Evolutionary conservation across 2,113 vertebrate genomes (phyloP).

Genomic region (Hyperopisus bebe): DNA sequence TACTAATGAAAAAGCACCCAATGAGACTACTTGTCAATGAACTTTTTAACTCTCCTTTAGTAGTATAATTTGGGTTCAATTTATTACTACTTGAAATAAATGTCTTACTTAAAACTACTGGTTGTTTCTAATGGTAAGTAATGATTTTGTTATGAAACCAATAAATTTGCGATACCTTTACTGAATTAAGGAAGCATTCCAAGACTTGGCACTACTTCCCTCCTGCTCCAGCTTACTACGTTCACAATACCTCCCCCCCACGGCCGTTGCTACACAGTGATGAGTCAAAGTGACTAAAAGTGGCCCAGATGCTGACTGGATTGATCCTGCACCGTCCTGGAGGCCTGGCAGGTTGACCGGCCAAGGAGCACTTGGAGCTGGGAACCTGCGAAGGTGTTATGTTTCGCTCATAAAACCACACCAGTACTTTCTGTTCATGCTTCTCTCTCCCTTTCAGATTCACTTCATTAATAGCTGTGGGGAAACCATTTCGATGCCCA

Average conservation of each 20-base stretch:
- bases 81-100: not conserved
- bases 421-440: not conserved
- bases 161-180: not conserved
- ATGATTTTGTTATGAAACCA: not conserved
- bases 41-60: not conserved
- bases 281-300: not conserved
- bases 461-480: not conserved
- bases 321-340: not conserved
- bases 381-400: not conserved
- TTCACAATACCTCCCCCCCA: not conserved
- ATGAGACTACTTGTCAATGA: not conserved
- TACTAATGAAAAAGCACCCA: not conserved
- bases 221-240: not conserved
- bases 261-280: not conserved
- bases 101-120: not conserved
- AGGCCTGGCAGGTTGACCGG: not conserved
- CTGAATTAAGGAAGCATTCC: not conserved
- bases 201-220: not conserved
- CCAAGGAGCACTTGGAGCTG: not conserved
- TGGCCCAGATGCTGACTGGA: not conserved
- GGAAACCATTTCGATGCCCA: not conserved
- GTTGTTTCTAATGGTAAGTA: not conserved
- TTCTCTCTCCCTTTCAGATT: not conserved
- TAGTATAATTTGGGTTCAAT: not conserved
- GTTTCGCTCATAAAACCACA: not conserved